These are phyloP conservation scores for Crax fasciolata DNA, from an alignment of 2,797 vertebrate species.

Conservation along the genomic window DNA sequence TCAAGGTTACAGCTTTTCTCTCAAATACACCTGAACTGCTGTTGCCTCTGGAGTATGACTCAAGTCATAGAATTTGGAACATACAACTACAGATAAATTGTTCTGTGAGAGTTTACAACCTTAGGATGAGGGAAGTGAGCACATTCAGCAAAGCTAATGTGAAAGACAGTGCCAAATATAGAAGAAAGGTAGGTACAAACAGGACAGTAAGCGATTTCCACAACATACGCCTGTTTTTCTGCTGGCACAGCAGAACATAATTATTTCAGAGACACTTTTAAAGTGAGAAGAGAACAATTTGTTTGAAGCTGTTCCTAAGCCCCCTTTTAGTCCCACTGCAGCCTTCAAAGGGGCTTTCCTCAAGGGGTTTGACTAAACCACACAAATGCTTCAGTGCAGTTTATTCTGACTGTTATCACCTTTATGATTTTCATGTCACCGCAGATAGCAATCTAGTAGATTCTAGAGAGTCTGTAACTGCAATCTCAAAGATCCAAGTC, in stretches of 20 bases:
- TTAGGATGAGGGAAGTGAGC: background rate
- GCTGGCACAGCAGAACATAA: background rate
- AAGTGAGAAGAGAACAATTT: background rate
- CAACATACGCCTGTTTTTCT: background rate
- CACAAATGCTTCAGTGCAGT: background rate
- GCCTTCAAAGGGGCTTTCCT: background rate
- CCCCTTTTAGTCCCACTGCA: background rate
- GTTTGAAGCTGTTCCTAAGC: background rate
- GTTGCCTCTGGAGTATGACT: background rate
- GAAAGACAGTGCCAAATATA: background rate
- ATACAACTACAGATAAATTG: background rate
- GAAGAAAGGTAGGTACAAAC: background rate
- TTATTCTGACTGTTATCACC: background rate
- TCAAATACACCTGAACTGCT: background rate
- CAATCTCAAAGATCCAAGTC: background rate
- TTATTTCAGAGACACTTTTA: background rate
- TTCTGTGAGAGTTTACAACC: background rate
- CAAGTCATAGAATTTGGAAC: background rate
- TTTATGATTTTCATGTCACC: background rate
- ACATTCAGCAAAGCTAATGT: background rate
- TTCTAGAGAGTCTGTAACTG: background rate
- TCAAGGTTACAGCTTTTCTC: background rate
- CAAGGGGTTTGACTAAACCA: background rate
- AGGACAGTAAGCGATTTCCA: slow-evolving; percentile 4
- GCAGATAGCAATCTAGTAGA: background rate